A percentile compares a stretch with the other conserved stretches of the same genome.
Conservation (phyloP, 2,888 invertebrate genomes). For the Apamea crenata region DNA sequence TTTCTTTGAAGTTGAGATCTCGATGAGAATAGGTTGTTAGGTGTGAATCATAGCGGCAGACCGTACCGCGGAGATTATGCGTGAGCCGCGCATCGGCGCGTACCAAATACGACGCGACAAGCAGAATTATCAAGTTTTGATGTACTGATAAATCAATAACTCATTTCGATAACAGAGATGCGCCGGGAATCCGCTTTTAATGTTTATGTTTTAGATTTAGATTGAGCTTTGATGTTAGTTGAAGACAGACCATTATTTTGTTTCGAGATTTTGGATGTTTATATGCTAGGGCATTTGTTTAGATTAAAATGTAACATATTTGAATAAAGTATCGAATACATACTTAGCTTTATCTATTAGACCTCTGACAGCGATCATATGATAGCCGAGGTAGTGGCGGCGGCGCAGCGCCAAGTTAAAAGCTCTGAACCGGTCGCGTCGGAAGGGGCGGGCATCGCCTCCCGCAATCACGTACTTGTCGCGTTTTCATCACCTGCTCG, state of each 20-base stretch:
- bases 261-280: constrained; percentile 1
- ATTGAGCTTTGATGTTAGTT: constrained; percentile 39
- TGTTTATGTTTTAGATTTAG: constrained; percentile 49
- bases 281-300: not conserved
- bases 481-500: constrained; percentile 89
- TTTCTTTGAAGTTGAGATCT: constrained; percentile 84
- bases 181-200: constrained; percentile 48
- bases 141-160: constrained; percentile 88
- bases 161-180: constrained; percentile 77
- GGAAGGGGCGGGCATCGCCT: constrained; percentile 84
- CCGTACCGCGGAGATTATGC: constrained; percentile 84
- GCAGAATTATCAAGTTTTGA: constrained; percentile 86
- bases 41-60: constrained; percentile 81
- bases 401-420: constrained; percentile 74
- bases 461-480: constrained; percentile 88
- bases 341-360: constrained; percentile 56
- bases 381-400: constrained; percentile 63
- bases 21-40: constrained; percentile 82
- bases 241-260: constrained; percentile 10
- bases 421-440: constrained; percentile 84
- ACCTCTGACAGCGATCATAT: constrained; percentile 64
- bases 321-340: constrained; percentile 9
- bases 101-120: constrained; percentile 85
- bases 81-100: constrained; percentile 82
- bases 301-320: constrained; percentile 23